Percentiles rank a stretch among this genome's conserved stretches.
Evolutionary conservation across 2,113 vertebrate genomes (phyloP).

Genomic region (Centropus bengalensis): DNA sequence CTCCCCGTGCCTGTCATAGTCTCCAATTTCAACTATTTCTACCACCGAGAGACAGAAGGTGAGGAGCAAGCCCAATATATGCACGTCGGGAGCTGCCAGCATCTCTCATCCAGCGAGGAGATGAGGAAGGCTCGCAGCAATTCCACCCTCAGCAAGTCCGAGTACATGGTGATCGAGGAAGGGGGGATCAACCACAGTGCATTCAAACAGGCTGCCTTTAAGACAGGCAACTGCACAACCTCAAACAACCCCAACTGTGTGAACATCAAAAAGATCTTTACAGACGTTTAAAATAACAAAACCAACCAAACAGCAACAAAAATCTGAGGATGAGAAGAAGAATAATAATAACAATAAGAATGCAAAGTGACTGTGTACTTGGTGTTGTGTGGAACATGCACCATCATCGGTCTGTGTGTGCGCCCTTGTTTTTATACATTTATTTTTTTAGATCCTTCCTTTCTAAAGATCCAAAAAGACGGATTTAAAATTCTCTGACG

Average conservation of each 20-base stretch:
- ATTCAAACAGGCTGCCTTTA: slow-evolving; percentile 92
- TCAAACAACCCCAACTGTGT: slow-evolving; percentile 92
- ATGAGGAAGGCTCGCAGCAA: slow-evolving; percentile 89
- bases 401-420: slow-evolving; percentile 76
- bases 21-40: slow-evolving; percentile 99
- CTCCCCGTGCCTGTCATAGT: slow-evolving; percentile 97
- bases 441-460: slow-evolving; percentile 72
- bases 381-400: slow-evolving; percentile 74
- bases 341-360: neutral
- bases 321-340: neutral
- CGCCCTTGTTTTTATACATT: slow-evolving; percentile 74
- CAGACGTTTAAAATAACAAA: slow-evolving; percentile 86
- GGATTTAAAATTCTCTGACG: slow-evolving; percentile 60
- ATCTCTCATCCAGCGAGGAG: slow-evolving; percentile 88
- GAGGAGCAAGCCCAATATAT: slow-evolving; percentile 97
- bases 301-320: neutral
- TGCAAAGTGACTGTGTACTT: slow-evolving; percentile 65
- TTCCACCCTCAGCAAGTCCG: slow-evolving; percentile 94
- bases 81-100: slow-evolving; percentile 94
- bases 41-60: slow-evolving; percentile 95
- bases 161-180: slow-evolving; percentile 98
- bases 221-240: slow-evolving; percentile 79
- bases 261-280: slow-evolving; percentile 96
- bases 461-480: slow-evolving; percentile 35
- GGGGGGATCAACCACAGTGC: slow-evolving; percentile 85